Conservation (phyloP, 2,888 invertebrate genomes). For the Philopedon plagiatum region DNA sequence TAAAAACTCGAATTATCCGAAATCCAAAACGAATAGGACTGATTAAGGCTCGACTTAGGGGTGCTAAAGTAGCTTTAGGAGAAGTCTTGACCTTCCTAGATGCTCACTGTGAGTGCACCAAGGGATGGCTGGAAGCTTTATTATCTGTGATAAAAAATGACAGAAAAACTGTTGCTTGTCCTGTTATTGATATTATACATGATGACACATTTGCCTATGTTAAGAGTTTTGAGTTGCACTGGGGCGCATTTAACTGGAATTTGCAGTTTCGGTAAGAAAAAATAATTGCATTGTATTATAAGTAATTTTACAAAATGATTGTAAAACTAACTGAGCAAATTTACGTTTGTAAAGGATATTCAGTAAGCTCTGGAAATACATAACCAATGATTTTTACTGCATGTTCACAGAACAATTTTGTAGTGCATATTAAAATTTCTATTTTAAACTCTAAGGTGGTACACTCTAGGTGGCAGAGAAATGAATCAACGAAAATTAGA, state of each 20-base stretch:
- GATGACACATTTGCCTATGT: constrained; percentile 97
- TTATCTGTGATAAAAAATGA: constrained; percentile 73
- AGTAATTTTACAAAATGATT: too few species aligned
- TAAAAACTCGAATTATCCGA: constrained; percentile 77
- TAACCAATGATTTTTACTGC: too few species aligned
- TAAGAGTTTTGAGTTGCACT: constrained; percentile 94
- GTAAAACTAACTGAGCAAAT: too few species aligned
- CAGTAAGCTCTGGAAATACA: too few species aligned
- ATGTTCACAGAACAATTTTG: too few species aligned
- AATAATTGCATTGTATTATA: neutral
- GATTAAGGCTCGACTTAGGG: constrained; percentile 86
- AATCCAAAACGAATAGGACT: constrained; percentile 80
- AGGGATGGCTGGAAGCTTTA: constrained; percentile 77
- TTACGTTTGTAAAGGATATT: too few species aligned
- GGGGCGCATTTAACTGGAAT: constrained; percentile 99
- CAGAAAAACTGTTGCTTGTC: constrained; percentile 79
- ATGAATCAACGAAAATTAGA: constrained; percentile 75
- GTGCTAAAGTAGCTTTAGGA: constrained; percentile 80
- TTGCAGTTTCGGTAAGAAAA: constrained; percentile 84
- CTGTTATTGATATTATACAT: constrained; percentile 94
- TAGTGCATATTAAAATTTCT: neutral
- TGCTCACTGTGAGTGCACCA: constrained; percentile 93
- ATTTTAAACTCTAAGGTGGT: constrained; percentile 71
- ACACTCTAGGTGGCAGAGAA: constrained; percentile 79
- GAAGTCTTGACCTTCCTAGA: constrained; percentile 91